Base-by-base conservation (phyloP, 2,113 vertebrate species). In the Clarias magur region DNA sequence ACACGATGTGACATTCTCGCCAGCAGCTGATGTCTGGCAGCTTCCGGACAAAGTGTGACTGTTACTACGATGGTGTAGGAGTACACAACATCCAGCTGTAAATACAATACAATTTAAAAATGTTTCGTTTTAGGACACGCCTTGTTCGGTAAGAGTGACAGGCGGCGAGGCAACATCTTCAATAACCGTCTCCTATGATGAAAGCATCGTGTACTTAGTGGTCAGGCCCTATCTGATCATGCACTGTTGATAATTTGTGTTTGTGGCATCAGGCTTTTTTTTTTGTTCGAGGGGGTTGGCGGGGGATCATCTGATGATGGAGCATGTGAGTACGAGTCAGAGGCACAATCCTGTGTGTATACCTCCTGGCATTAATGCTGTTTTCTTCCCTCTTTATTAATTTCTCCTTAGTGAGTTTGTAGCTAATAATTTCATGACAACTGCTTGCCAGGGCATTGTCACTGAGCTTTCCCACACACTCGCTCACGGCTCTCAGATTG, bases 381-480 rank as follows among this genome's bases (percentile, higher is more conserved):
- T 19, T 15, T 56, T 73, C 34, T 73, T 70, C 8, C 82, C 53
- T 84, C 54, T 13, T 72, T 42, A 48, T 78, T 23, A 7, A 17
- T 57, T 53, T 73, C 57, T 56, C 54, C 6, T 54, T 8, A 17
- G 10, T 62, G 70, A 62, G 34, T 17, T 34, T 23, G 65, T 72
- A 57, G 7, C 56, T 2, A 17, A 53, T 42, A 9, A 19, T 42
- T 63, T 72, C 34, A 30, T 15, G n/a, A 16, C 19, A 59, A 30
- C 11, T 27, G 73, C 10, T 27, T 6, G 38, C 57, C 59, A 75
- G 72, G 53, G 15, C 15, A 15, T 42, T 38, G 56, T 48, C 54
- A 38, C 57, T 13, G 72, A 54, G 25, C 63, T 85, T 85, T 85
- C 42, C 60, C 84, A 23, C 38, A 79, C 30, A 19, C 38, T 48